Base-by-base conservation (phyloP, 2,797 vertebrate genomes). In the Furcifer pardalis region DNA sequence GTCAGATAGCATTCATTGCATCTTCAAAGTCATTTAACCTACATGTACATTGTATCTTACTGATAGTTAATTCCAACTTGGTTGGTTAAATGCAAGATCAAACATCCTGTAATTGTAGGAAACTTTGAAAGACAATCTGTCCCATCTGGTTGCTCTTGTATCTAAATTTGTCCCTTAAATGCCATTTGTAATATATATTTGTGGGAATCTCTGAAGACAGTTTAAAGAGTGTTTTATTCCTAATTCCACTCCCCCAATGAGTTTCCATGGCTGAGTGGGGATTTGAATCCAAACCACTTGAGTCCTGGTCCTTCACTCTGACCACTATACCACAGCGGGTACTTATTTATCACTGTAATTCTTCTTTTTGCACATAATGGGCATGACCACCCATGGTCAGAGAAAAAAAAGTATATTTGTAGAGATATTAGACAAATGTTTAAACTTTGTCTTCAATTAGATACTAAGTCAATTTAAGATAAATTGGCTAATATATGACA, bases 91-190 rank as follows among this genome's bases (percentile, higher is more conserved):
- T 40, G 59, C 59, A 30, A 68, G 59, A 52, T 65, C 68, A 79
- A 84, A 84, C 62, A 49, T 73, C 77, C 56, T 73, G 32, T n/a
- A 84, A 84, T 79, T 84, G 79, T 79, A 65, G 12, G 77, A 12
- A 25, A 37, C 32, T 79, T 79, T 62, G 79, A 84, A 84, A 72
- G 56, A 52, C 63, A 32, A 52, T 79, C 56, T 73, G 49, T 72
- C 79, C 32, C 83, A 84, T 84, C 68, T 84, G 66, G 37, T 79
- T 79, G 42, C 83, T 84, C 32, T 73, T 73, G 77, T 23, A 44
- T 42, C 63, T 42, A 72, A n/a, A 49, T 49, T 63, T 79, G 69
- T 72, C 68, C 19, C 76, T 73, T 63, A 35, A 15, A 84, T 73
- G 59, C 49, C 44, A 84, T 63, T 78, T 63, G 56, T 59, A 63